Conservation (phyloP, 2,797 vertebrate genomes). For the Clamator glandarius region DNA sequence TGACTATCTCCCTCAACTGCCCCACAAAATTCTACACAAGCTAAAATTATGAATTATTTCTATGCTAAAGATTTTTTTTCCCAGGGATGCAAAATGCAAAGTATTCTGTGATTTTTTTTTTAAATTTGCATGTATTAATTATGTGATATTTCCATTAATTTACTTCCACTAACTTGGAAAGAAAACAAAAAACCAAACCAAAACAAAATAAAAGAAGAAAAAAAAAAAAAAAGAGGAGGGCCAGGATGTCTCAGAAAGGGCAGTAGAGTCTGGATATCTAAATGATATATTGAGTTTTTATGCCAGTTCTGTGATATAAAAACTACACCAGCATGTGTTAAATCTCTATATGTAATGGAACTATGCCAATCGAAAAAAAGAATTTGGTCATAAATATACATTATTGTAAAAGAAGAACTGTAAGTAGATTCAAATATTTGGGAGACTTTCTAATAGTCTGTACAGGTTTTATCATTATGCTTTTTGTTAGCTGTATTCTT, state of each 20-base stretch:
- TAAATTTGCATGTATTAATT: not conserved
- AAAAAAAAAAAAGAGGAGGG: not conserved
- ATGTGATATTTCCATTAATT: not conserved
- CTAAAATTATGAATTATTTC: not conserved
- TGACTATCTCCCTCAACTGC: not conserved
- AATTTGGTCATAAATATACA: not conserved
- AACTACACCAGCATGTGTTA: not conserved
- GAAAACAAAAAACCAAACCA: no score
- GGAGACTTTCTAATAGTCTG: not conserved
- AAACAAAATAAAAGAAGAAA: no score
- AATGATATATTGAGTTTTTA: not conserved
- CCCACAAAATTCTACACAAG: not conserved
- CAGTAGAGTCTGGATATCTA: not conserved
- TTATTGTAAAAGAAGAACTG: not conserved
- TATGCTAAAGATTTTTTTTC: not conserved
- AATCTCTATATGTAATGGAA: not conserved
- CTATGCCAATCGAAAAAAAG: not conserved
- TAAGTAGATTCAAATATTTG: slow-evolving; percentile 4
- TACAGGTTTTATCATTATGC: not conserved
- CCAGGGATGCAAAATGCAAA: not conserved
- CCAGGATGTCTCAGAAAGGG: not conserved
- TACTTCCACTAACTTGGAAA: not conserved
- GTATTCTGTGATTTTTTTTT: not conserved
- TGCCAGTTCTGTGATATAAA: not conserved
- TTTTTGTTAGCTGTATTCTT: not conserved